Percentiles rank a stretch among this genome's conserved stretches.
phyloP scores from a whole-genome alignment of 2,888 invertebrate species.

The Aquatica leii region DNA sequence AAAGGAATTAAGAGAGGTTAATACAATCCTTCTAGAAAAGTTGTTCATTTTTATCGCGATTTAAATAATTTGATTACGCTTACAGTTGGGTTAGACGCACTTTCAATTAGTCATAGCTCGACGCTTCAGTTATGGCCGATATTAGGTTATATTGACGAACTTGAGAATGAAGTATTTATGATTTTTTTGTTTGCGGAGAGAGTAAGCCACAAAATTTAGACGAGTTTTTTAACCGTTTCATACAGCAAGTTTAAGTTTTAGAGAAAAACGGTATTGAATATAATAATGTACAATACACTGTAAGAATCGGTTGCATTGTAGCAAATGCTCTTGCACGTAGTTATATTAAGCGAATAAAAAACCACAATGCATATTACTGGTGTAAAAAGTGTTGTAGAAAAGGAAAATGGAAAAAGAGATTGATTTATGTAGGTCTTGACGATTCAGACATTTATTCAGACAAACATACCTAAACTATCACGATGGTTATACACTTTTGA shows the following conservation, averaged over 20 bases:
- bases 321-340: not conserved
- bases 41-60: not conserved
- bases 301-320: constrained; percentile 5
- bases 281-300: not conserved
- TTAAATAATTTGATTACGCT: constrained; percentile 4
- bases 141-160: not conserved
- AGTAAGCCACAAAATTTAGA: constrained; percentile 3
- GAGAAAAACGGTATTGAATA: not conserved
- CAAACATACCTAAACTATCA: constrained; percentile 1
- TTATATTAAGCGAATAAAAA: constrained; percentile 1
- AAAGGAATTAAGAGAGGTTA: constrained; percentile 2
- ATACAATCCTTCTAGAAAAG: not conserved
- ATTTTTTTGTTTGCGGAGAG: not conserved
- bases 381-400: not conserved
- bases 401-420: not conserved
- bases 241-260: not conserved
- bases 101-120: not conserved
- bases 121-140: constrained; percentile 1
- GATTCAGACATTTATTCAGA: not conserved
- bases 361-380: constrained; percentile 1
- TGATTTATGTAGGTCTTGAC: constrained; percentile 1
- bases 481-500: constrained; percentile 4
- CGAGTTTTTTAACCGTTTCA: not conserved
- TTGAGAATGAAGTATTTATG: constrained; percentile 2
- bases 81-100: not conserved